Base-by-base conservation (phyloP, 92 coral and sea anemone genomes). In the Actinernus sp. region DNA sequence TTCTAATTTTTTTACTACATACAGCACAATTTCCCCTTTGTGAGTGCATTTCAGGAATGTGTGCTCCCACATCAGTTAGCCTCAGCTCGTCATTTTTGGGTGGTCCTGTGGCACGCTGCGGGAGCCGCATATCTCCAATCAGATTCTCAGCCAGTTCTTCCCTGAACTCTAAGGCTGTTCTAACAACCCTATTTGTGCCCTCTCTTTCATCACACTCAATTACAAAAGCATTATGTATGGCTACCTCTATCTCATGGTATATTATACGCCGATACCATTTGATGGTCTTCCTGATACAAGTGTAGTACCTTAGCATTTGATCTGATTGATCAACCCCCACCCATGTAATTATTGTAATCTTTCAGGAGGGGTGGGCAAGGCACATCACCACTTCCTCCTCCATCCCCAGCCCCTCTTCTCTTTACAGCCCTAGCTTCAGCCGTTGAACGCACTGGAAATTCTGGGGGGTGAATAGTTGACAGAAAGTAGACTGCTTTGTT, bases 141-240 rank as follows among this genome's bases (percentile, higher is more conserved):
- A n/a, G n/a, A n/a, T n/a, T n/a, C n/a, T n/a, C n/a, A n/a, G n/a
- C n/a, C 61, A 77, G 49, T 46, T 79, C 72, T 58, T 37, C 32
- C 50, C 73, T 49, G 58, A 69, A 79, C 55, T 79, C 65, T 63
- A 60, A 55, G 20, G 51, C 64, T 56, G 49, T 53, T 33, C 52
- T 36, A 28, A 24, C 16, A 36, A 63, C 45, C 53, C 64, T 70
- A 39, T 49, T 57, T 54, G 74, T 41, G 21, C 64, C 78, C 60
- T 69, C 64, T 54, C 55, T 44, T 59, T 69, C 77, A 30, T 68
- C 61, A 55, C 45, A 47, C 26, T 79, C 58, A 69, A 52, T 66
- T 22, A 68, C 56, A 46, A 66, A 73, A 27, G 88, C 79, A 55
- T 81, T 73, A 31, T 31, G 64, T 18, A 83, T 62, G 26, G 79